A percentile compares a stretch with the other conserved stretches of the same genome.
Evolutionary conservation across 2,113 vertebrate species (phyloP).

Genomic region (Anser brachyrhynchus): DNA sequence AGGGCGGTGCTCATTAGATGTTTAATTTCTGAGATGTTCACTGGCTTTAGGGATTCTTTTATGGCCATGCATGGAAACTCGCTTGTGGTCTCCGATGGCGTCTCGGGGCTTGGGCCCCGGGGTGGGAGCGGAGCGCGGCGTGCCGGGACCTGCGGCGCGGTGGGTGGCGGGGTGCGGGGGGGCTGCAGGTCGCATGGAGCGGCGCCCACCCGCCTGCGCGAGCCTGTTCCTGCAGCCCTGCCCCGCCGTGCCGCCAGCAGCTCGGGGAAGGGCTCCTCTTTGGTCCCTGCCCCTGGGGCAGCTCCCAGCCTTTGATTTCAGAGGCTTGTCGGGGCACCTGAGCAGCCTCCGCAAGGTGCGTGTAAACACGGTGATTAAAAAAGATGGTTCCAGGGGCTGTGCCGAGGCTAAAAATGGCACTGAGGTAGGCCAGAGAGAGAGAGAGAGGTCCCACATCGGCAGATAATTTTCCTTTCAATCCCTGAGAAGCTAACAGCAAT

Average conservation of each 20-base stretch:
- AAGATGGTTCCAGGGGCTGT: neutral
- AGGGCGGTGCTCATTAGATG: neutral
- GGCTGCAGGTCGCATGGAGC: neutral
- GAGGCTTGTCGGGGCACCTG: conserved; percentile 33
- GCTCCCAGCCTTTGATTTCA: conserved; percentile 37
- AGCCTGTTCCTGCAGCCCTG: conserved; percentile 29
- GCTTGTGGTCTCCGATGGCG: neutral
- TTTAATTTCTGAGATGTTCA: neutral
- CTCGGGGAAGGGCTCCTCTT: neutral
- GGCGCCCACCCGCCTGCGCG: neutral
- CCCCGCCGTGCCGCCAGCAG: neutral
- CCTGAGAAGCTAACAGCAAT: neutral
- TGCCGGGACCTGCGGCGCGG: neutral
- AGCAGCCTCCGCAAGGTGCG: neutral
- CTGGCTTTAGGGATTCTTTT: neutral
- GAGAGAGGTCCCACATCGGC: neutral
- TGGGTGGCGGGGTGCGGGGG: conserved; percentile 15
- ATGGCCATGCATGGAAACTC: neutral
- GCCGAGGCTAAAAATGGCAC: neutral
- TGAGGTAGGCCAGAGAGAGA: neutral
- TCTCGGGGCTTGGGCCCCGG: neutral
- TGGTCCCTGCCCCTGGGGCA: conserved; percentile 23
- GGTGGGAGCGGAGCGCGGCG: rapidly evolving
- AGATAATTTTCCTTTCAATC: neutral
- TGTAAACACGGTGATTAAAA: neutral